Conservation (phyloP, 2,888 invertebrate species). For the Cyrtodaria siliqua region DNA sequence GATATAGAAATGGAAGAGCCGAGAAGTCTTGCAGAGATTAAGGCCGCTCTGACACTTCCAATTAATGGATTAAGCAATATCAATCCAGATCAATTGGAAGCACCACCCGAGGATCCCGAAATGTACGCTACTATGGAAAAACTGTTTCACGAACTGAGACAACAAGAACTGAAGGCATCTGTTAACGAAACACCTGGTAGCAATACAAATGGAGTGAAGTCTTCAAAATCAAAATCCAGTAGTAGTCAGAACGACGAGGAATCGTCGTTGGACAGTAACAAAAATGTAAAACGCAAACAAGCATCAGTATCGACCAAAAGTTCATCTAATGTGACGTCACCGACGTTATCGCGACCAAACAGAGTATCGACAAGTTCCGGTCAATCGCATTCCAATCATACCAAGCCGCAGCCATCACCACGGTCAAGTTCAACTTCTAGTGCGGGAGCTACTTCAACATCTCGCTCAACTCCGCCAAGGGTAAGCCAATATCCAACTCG, state of each 20-base stretch:
- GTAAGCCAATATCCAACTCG: constrained; percentile 14
- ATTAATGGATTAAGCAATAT: constrained; percentile 67
- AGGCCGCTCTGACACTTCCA: constrained; percentile 72
- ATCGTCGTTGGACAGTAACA: constrained; percentile 64
- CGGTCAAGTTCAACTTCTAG: constrained; percentile 39
- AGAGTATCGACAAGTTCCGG: constrained; percentile 13
- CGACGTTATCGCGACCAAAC: constrained; percentile 38
- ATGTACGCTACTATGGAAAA: constrained; percentile 83
- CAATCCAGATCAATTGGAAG: constrained; percentile 71
- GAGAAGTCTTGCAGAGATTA: constrained; percentile 77
- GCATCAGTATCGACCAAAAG: constrained; percentile 48
- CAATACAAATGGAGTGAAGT: constrained; percentile 43
- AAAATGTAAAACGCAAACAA: constrained; percentile 60
- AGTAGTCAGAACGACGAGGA: constrained; percentile 63
- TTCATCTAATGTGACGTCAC: constrained; percentile 60
- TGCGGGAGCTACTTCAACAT: constrained; percentile 28
- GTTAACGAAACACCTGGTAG: constrained; percentile 74
- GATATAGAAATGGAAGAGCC: constrained; percentile 70
- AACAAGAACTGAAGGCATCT: constrained; percentile 77
- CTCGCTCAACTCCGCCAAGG: constrained; percentile 32
- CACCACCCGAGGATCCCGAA: constrained; percentile 81
- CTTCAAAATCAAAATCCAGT: constrained; percentile 57
- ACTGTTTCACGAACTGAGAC: constrained; percentile 81
- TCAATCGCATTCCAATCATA: neutral
- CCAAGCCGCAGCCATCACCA: constrained; percentile 14